phyloP scores from a whole-genome alignment of 2,113 vertebrate species.

The Hylia prasina region DNA sequence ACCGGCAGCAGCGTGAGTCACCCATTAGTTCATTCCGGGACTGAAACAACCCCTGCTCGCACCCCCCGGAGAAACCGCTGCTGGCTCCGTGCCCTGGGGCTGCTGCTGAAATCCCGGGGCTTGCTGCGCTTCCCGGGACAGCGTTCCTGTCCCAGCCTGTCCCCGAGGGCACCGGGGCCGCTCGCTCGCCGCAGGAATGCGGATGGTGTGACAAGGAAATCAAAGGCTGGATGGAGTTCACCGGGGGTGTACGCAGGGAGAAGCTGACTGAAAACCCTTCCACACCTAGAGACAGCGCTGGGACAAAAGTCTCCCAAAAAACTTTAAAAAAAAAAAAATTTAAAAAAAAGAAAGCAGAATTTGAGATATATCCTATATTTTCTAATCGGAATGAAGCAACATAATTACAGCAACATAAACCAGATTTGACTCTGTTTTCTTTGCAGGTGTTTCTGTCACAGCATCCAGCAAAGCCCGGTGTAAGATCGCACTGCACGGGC shows the following conservation, averaged over 20 bases:
- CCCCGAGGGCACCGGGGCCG: neutral
- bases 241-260: neutral
- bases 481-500: neutral
- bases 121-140: fast-evolving
- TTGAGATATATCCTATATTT: neutral
- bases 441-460: neutral
- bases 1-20: neutral
- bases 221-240: neutral
- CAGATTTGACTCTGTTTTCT: neutral
- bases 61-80: neutral
- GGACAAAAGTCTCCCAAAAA: neutral
- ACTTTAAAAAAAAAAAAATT: neutral
- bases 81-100: fast-evolving
- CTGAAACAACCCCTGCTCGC: neutral
- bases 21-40: no score
- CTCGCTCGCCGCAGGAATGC: neutral
- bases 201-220: neutral
- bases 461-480: fast-evolving
- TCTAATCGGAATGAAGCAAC: fast-evolving
- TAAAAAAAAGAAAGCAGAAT: neutral
- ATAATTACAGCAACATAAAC: neutral
- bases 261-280: neutral
- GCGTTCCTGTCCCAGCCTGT: neutral
- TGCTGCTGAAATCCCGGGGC: fast-evolving
- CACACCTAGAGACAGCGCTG: fast-evolving